A percentile compares a stretch with the other conserved stretches of the same genome.
These are phyloP conservation scores for Hypomecis punctinalis DNA, from an alignment of 2,888 invertebrate species.

Conservation along the genomic window DNA sequence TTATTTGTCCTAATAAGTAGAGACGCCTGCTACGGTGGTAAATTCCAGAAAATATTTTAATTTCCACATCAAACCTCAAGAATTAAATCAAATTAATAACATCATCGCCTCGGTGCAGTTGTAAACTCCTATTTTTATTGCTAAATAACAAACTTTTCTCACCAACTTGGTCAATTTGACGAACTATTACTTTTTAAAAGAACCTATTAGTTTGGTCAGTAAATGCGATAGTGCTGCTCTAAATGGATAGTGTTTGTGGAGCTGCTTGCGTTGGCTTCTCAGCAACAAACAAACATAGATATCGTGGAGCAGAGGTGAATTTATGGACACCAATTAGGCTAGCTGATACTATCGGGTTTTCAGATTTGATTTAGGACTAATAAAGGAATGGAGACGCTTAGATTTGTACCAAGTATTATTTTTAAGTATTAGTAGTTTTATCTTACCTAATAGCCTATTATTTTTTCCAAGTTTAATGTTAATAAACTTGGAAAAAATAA, in stretches of 20 bases:
- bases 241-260: background rate
- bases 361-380: constrained; percentile 44
- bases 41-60: background rate
- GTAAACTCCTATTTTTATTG: constrained; percentile 37
- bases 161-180: background rate
- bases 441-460: too few relatives aligned
- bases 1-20: too few relatives aligned
- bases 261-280: constrained; percentile 1
- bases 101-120: constrained; percentile 18
- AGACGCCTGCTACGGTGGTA: background rate
- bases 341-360: constrained; percentile 68
- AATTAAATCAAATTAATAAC: constrained; percentile 23
- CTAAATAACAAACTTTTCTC: background rate
- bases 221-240: background rate
- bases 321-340: constrained; percentile 79
- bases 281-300: constrained; percentile 55
- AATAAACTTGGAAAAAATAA: too few relatives aligned
- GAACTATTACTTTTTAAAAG: background rate
- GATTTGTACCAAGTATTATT: background rate
- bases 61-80: constrained; percentile 10
- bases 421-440: too few relatives aligned
- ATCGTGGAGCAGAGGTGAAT: constrained; percentile 50
- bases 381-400: constrained; percentile 46
- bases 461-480: too few relatives aligned
- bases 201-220: background rate